These are phyloP conservation scores for Gymnoscopelus braueri DNA, from an alignment of 2,797 vertebrate species.

Conservation along the genomic window DNA sequence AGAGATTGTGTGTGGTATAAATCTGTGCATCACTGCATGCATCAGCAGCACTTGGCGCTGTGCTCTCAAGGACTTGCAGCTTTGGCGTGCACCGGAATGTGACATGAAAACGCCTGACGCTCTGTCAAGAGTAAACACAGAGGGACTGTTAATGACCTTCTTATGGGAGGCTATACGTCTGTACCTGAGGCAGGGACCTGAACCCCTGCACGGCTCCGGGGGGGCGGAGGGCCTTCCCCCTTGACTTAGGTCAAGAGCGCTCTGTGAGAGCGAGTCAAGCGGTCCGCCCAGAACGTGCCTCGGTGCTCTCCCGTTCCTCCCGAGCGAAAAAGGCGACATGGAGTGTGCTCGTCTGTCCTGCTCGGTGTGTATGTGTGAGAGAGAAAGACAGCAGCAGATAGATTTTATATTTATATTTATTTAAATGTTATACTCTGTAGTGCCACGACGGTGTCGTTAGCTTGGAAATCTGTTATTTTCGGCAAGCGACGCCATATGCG, in stretches of 20 bases:
- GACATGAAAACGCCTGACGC: no score
- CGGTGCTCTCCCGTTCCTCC: no score
- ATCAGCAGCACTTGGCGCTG: no score
- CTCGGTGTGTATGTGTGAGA: background rate
- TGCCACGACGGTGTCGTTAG: no score
- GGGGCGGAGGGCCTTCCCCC: constrained; percentile 14
- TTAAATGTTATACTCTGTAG: no score
- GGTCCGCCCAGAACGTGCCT: no score
- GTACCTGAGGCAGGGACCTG: constrained; percentile 45
- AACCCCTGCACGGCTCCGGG: constrained; percentile 23
- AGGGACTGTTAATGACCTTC: constrained; percentile 41
- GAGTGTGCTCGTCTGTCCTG: constrained; percentile 7
- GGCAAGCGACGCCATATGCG: no score
- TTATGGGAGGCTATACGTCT: constrained; percentile 38
- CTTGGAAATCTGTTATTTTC: no score
- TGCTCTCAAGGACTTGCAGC: constrained; percentile 19
- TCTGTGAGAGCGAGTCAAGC: constrained; percentile 13
- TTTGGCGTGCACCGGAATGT: constrained; percentile 17
- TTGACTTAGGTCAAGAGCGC: constrained; percentile 49
- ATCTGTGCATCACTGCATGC: no score
- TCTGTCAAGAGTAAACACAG: no score
- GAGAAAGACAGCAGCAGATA: constrained; percentile 1
- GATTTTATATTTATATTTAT: no score
- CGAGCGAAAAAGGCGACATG: constrained; percentile 35
- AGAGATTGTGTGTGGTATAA: background rate